A percentile compares a stretch with the other conserved stretches of the same genome.
Conservation (phyloP, 1,140 invertebrate species). For the Drosophila persimilis region DNA sequence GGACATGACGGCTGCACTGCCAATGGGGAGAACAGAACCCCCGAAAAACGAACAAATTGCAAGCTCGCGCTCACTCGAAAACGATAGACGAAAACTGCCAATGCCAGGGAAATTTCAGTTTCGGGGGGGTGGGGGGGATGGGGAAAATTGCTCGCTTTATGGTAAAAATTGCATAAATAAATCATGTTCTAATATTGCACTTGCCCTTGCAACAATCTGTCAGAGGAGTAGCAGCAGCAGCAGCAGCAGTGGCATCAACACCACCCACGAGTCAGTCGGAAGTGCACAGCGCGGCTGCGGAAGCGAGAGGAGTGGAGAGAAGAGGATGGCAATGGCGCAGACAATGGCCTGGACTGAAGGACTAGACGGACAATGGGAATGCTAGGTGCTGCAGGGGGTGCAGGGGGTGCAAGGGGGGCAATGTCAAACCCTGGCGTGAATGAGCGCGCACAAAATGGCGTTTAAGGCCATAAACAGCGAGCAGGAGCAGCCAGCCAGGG, state of each 20-base stretch:
- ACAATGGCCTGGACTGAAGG: slow-evolving; percentile 26
- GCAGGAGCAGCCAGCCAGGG: slow-evolving; percentile 22
- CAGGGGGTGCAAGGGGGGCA: slow-evolving; percentile 2
- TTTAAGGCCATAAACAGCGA: slow-evolving; percentile 74
- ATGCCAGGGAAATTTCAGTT: slow-evolving; percentile 28
- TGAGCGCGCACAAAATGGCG: slow-evolving; percentile 78
- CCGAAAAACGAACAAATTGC: slow-evolving; percentile 60
- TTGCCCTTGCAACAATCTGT: slow-evolving; percentile 78
- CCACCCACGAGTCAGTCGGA: slow-evolving; percentile 34
- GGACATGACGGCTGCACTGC: slow-evolving; percentile 48
- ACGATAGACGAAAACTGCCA: slow-evolving; percentile 77
- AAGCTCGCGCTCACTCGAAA: slow-evolving; percentile 49
- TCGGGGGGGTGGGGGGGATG: too few species aligned
- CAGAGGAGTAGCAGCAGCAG: slow-evolving; percentile 14
- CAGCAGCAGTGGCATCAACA: slow-evolving; percentile 9
- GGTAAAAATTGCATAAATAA: slow-evolving; percentile 82
- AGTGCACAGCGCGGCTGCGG: slow-evolving; percentile 10
- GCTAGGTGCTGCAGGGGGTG: too few species aligned
- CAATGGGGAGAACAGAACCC: slow-evolving; percentile 6
- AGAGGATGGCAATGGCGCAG: slow-evolving; percentile 7
- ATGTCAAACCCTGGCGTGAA: slow-evolving; percentile 65
- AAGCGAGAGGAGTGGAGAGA: slow-evolving; percentile 1
- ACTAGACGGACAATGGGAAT: slow-evolving; percentile 45
- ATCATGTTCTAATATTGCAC: slow-evolving; percentile 82
- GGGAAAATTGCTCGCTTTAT: slow-evolving; percentile 51